Percentiles rank a stretch among this genome's conserved stretches.
phyloP scores from a whole-genome alignment of 1,140 invertebrate species.

The Lordiphosa collinella region DNA sequence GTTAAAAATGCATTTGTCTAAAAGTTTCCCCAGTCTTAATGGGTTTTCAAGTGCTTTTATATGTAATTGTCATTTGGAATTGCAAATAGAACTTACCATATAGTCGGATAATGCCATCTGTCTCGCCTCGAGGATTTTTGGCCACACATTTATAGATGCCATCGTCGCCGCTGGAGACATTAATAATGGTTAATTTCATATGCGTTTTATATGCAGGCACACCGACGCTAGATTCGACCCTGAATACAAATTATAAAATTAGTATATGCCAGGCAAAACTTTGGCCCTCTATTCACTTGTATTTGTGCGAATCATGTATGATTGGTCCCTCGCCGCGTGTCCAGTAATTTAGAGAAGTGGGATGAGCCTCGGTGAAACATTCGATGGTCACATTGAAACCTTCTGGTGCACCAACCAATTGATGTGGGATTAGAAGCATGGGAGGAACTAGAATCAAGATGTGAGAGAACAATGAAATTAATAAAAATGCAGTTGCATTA shows the following conservation, averaged over 20 bases:
- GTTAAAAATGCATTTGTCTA: conserved; percentile 25
- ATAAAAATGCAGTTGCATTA: too few relatives aligned
- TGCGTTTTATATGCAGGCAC: conserved; percentile 90
- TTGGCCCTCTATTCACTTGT: conserved; percentile 80
- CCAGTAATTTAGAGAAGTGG: conserved; percentile 95
- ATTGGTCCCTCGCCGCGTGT: conserved; percentile 91
- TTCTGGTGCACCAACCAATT: conserved; percentile 87
- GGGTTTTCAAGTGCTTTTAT: conserved; percentile 2
- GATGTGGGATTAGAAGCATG: conserved; percentile 78
- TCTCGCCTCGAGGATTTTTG: conserved; percentile 95
- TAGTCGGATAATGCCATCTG: conserved; percentile 92
- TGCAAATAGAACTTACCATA: conserved; percentile 87
- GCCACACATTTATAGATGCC: conserved; percentile 93
- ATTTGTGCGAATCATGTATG: conserved; percentile 92
- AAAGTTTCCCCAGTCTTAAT: conserved; percentile 26
- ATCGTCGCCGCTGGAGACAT: conserved; percentile 88
- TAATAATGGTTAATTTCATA: conserved; percentile 89
- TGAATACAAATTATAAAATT: conserved; percentile 9
- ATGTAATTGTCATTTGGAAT: conserved; percentile 3
- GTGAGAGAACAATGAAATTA: not conserved
- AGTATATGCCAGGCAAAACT: not conserved
- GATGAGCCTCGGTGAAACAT: conserved; percentile 94
- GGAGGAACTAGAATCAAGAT: conserved; percentile 56
- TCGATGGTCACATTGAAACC: conserved; percentile 91
- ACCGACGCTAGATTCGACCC: conserved; percentile 84